Conservation (phyloP, 2,888 invertebrate genomes). For the Troides helena region DNA sequence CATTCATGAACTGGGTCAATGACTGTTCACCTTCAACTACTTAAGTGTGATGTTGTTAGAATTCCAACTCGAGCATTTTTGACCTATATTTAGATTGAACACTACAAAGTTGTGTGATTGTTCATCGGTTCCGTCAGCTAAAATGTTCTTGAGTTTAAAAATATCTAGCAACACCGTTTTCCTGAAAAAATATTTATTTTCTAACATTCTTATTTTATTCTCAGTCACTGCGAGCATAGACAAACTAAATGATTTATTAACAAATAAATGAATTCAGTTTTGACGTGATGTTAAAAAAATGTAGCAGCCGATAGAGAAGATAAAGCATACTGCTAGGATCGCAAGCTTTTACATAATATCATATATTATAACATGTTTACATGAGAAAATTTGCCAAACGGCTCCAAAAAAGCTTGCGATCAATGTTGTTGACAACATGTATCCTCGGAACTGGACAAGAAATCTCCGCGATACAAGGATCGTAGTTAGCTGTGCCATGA, state of each 20-base stretch:
- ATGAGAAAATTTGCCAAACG: not conserved
- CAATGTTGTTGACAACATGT: not conserved
- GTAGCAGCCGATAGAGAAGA: too few species aligned
- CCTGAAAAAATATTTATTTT: too few species aligned
- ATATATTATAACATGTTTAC: too few species aligned
- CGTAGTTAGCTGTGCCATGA: not conserved
- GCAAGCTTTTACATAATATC: too few species aligned
- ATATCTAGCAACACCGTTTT: too few species aligned
- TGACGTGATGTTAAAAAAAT: too few species aligned
- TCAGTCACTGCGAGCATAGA: too few species aligned
- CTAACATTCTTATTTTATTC: too few species aligned
- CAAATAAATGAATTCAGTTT: too few species aligned
- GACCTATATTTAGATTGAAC: slow-evolving; percentile 11
- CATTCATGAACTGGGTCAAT: slow-evolving; percentile 20
- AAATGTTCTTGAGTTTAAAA: too few species aligned
- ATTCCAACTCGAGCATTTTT: slow-evolving; percentile 7
- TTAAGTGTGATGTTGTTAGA: slow-evolving; percentile 10
- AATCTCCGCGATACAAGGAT: not conserved
- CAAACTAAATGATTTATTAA: too few species aligned
- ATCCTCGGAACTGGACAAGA: not conserved
- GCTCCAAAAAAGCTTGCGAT: not conserved
- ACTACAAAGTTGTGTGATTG: not conserved
- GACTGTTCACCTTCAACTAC: slow-evolving; percentile 21
- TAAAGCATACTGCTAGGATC: too few species aligned
- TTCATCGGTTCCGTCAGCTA: not conserved